Conservation (phyloP, 2,113 vertebrate genomes). For the Cariama cristata region DNA sequence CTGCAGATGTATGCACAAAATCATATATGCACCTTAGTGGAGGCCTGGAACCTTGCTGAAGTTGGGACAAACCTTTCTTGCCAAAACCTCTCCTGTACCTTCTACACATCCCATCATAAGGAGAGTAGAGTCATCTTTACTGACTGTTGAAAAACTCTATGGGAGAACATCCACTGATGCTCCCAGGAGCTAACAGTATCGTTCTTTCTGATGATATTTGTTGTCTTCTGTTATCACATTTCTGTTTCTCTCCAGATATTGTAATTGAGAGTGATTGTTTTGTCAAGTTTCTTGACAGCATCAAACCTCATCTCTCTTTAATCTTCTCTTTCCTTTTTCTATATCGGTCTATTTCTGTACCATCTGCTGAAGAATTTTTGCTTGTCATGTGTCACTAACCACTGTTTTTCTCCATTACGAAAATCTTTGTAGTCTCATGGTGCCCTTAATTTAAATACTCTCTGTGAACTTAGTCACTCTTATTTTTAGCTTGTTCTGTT, state of each 20-base stretch:
- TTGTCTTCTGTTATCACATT: neutral
- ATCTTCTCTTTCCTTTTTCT: slow-evolving; percentile 20
- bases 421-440: slow-evolving; percentile 32
- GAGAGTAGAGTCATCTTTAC: neutral
- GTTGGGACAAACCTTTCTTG: neutral
- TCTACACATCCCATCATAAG: neutral
- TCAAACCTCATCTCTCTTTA: slow-evolving; percentile 12
- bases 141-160: neutral
- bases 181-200: neutral
- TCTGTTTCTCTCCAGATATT: neutral
- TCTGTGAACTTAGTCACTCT: slow-evolving; percentile 33
- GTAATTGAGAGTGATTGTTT: slow-evolving; percentile 39
- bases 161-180: neutral
- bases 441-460: slow-evolving; percentile 48
- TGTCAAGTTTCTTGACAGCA: slow-evolving; percentile 36
- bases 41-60: neutral
- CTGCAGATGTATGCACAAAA: neutral
- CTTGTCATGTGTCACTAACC: slow-evolving; percentile 44
- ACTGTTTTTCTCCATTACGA: neutral
- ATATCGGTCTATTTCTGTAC: neutral
- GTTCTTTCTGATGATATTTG: neutral
- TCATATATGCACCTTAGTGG: neutral
- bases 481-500: slow-evolving; percentile 32
- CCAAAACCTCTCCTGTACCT: neutral
- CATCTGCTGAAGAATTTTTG: slow-evolving; percentile 34